phyloP scores from a whole-genome alignment of 2,888 invertebrate genomes.

The Agrypnus murinus region DNA sequence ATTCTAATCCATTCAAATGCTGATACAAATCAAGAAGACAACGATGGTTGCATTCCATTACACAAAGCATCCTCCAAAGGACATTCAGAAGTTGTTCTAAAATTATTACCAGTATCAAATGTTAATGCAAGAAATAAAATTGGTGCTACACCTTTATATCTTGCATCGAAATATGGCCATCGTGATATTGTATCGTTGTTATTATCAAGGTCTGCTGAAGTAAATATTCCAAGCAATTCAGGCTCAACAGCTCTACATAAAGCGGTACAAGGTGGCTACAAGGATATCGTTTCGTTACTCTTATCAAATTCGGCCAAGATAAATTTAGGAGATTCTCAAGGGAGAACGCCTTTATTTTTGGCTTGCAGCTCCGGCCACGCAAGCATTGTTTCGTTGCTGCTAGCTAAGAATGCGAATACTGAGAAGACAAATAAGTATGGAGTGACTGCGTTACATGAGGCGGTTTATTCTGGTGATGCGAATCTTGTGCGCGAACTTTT shows the following conservation, averaged over 20 bases:
- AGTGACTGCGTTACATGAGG: too few relatives aligned
- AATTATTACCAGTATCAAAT: not conserved
- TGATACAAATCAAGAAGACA: not conserved
- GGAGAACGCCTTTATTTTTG: too few relatives aligned
- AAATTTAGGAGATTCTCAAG: too few relatives aligned
- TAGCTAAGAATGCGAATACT: too few relatives aligned
- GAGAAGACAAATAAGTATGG: too few relatives aligned
- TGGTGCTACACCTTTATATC: not conserved
- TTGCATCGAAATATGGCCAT: not conserved
- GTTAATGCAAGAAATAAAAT: not conserved
- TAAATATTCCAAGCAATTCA: not conserved
- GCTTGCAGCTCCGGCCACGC: too few relatives aligned
- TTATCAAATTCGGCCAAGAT: too few relatives aligned
- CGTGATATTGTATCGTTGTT: not conserved
- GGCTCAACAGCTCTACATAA: conserved; percentile 1
- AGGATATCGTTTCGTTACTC: not conserved
- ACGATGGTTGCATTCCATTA: not conserved
- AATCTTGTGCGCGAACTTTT: too few relatives aligned
- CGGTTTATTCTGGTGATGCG: too few relatives aligned
- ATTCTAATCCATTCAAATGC: not conserved
- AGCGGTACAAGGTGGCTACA: not conserved
- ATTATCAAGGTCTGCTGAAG: not conserved
- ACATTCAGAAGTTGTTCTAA: not conserved
- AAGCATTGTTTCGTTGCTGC: too few relatives aligned
- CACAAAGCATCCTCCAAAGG: not conserved